A percentile compares a stretch with the other conserved stretches of the same genome.
These are phyloP conservation scores for Edolisoma coerulescens DNA, from an alignment of 2,113 vertebrate genomes.

Conservation along the genomic window DNA sequence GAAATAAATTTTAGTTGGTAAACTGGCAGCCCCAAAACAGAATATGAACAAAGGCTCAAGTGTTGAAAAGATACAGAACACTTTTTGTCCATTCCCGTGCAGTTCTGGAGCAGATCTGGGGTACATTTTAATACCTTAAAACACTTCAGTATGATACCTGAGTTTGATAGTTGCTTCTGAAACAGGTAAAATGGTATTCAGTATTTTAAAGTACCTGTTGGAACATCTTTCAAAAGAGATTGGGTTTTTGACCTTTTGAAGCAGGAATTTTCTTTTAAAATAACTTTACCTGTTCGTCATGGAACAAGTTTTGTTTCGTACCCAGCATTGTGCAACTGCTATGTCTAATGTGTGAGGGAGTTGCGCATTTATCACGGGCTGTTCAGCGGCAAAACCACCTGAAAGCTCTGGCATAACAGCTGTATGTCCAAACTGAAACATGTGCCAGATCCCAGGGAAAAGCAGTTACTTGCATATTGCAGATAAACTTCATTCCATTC, in stretches of 20 bases:
- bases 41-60: not conserved
- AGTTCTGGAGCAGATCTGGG: not conserved
- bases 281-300: not conserved
- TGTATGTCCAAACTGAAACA: not conserved
- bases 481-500: not conserved
- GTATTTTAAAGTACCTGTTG: not conserved
- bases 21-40: not conserved
- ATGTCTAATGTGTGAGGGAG: not conserved
- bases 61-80: not conserved
- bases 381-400: not conserved
- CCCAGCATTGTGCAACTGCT: accelerated
- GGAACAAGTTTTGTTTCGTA: not conserved
- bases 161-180: not conserved
- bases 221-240: not conserved
- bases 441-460: not conserved
- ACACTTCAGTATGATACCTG: not conserved
- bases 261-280: not conserved
- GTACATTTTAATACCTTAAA: not conserved
- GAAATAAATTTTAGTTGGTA: not conserved
- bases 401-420: not conserved
- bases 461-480: not conserved
- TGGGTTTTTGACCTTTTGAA: not conserved
- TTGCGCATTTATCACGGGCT: not conserved
- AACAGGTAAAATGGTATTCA: not conserved
- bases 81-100: not conserved